phyloP scores from a whole-genome alignment of 2,113 vertebrate genomes.

The Sinocyclocheilus maitianheensis region DNA sequence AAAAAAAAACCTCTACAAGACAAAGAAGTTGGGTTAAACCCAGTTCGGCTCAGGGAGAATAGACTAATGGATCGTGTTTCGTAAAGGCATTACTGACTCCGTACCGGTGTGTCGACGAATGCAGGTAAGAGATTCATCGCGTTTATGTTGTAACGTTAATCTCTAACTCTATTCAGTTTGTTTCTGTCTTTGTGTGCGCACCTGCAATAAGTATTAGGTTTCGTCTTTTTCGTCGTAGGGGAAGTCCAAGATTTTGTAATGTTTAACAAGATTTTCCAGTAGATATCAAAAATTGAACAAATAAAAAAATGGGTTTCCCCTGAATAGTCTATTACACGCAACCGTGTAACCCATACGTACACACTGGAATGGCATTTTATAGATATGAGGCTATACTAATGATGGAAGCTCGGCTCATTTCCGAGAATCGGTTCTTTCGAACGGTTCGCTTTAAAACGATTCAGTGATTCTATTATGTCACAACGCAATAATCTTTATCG shows the following conservation, averaged over 20 bases:
- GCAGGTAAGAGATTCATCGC: conserved; percentile 49
- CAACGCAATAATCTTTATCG: not conserved
- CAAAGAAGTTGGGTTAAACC: not conserved
- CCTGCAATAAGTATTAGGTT: not conserved
- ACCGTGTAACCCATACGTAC: not conserved
- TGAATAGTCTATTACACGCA: not conserved
- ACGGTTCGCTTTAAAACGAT: not conserved
- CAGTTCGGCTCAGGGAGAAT: conserved; percentile 17
- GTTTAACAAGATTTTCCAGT: not conserved
- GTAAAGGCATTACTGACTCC: conserved; percentile 34
- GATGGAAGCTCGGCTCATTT: not conserved
- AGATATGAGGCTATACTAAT: not conserved
- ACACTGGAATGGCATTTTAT: not conserved
- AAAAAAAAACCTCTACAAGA: not conserved
- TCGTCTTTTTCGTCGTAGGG: conserved; percentile 24
- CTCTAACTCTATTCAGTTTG: not conserved
- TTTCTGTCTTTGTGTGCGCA: not conserved
- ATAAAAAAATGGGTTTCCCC: not conserved
- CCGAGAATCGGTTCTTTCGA: not conserved
- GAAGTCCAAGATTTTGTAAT: conserved; percentile 30
- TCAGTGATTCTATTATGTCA: not conserved
- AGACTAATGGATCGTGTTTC: conserved; percentile 50
- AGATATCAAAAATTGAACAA: not conserved
- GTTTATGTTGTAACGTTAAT: not conserved
- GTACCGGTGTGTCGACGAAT: conserved; percentile 50